Evolutionary conservation across 2,888 invertebrate genomes (phyloP).

Genomic region (Vanessa cardui): DNA sequence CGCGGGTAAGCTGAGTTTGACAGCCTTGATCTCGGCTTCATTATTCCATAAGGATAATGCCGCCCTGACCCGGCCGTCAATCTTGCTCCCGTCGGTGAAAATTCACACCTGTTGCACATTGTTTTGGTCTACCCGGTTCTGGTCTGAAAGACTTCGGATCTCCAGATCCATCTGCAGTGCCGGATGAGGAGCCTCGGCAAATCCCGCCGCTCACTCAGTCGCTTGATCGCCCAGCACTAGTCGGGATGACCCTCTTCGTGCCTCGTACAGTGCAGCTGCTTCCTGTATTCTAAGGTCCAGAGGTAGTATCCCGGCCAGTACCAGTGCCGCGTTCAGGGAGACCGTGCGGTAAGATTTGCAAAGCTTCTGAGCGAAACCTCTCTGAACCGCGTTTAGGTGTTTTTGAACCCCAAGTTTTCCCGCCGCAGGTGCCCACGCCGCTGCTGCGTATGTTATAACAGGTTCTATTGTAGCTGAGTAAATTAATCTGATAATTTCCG

Average conservation of each 20-base stretch:
- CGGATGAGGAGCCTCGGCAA: too few species aligned
- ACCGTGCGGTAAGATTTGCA: constrained; percentile 34
- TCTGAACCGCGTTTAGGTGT: constrained; percentile 25
- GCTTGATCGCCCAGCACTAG: too few species aligned
- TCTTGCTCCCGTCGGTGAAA: constrained; percentile 8
- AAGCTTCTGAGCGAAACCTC: constrained; percentile 34
- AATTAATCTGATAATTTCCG: constrained; percentile 8
- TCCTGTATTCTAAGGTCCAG: constrained; percentile 40
- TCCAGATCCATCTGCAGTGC: too few species aligned
- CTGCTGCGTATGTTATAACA: constrained; percentile 6
- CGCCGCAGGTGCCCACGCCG: constrained; percentile 16
- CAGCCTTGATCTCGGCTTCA: background rate
- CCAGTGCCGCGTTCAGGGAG: constrained; percentile 35
- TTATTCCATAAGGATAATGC: constrained; percentile 21
- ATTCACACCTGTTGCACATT: too few species aligned
- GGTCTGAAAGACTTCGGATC: too few species aligned
- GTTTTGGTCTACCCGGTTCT: too few species aligned
- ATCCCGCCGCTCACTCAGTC: too few species aligned
- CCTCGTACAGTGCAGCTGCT: constrained; percentile 23
- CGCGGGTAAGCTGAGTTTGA: background rate
- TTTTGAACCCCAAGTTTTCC: constrained; percentile 13
- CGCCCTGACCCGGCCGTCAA: constrained; percentile 4
- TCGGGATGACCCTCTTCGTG: constrained; percentile 10
- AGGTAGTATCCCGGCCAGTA: constrained; percentile 38
- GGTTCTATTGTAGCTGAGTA: constrained; percentile 10